Base-by-base conservation (phyloP, 1,140 invertebrate genomes). In the Sitodiplosis mosellana region DNA sequence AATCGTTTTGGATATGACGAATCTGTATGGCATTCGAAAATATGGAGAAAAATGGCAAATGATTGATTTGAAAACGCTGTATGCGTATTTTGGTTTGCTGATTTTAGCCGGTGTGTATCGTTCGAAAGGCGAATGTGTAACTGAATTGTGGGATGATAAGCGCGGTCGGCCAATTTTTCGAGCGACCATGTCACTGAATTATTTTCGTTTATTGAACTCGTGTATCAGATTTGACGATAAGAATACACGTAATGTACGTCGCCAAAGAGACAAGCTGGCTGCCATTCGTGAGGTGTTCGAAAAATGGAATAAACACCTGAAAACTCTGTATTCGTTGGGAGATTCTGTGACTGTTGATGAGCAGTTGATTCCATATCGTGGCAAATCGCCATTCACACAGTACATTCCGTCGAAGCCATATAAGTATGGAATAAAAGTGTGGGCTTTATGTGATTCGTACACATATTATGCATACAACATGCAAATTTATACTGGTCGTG, bases 381-480 rank as follows among this genome's bases (percentile, higher is more conserved):
- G 64, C 21, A 46, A 54, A 41, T 63, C 59, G 44, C 52, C 37
- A 48, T 66, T 67, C 47, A 58, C 55, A 2, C 60, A 64, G 43
- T 65, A 62, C 49, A 66, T 69, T 41, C 61, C 64, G 38, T 59
- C 57, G 1, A 71, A 69, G 52, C 65, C 64, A 44, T 55, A 53
- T 18, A 68, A 66, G 51, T 72, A 69, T 55, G 68, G 65, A 2
- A 60, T 70, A 44, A 69, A 70, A 55, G 49, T 63, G 33, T 65
- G 55, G 52, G 60, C 53, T 55, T 50, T 57, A 47, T 61, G 56
- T 48, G 55, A 58, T 47, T 53, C 46, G 41, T 52, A 55, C 50
- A 55, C 41, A 49, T 44, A 41, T 33, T 57, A 57, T 55, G 53
- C 51, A 38, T 38, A 38, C 12, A 5, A 38, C 15, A 38, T 3